phyloP scores from a whole-genome alignment of 2,113 vertebrate genomes.

The Polypterus bichir region DNA sequence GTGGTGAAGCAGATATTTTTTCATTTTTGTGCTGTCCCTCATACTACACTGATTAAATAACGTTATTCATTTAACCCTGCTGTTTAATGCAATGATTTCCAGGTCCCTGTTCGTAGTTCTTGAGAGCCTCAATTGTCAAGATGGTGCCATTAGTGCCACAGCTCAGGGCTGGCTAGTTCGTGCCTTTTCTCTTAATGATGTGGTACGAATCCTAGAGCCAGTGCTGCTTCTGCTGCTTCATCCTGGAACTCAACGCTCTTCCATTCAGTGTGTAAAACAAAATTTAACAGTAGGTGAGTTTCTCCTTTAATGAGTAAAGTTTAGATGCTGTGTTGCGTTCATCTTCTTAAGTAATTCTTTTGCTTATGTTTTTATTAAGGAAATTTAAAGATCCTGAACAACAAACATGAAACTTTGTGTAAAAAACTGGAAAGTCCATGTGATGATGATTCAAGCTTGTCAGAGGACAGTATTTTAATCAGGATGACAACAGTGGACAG shows the following conservation, averaged over 20 bases:
- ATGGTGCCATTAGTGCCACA: conserved; percentile 72
- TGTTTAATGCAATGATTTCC: conserved; percentile 1
- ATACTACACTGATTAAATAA: not conserved
- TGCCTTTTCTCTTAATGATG: conserved; percentile 77
- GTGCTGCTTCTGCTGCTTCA: conserved; percentile 84
- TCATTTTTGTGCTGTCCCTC: too few relatives aligned
- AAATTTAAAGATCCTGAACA: conserved; percentile 35
- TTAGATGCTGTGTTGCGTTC: too few relatives aligned
- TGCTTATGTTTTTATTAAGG: conserved; percentile 29
- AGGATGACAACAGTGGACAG: conserved; percentile 68
- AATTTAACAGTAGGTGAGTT: conserved; percentile 58
- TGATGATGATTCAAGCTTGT: conserved; percentile 31
- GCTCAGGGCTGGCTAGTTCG: conserved; percentile 85
- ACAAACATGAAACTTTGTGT: conserved; percentile 42
- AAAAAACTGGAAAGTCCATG: conserved; percentile 24
- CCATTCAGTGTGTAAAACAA: conserved; percentile 67
- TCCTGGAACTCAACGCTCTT: conserved; percentile 74
- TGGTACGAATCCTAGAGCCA: conserved; percentile 84
- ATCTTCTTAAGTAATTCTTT: too few relatives aligned
- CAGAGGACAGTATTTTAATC: conserved; percentile 49
- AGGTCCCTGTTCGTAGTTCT: conserved; percentile 93
- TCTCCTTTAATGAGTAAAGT: not conserved
- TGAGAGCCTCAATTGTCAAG: conserved; percentile 75
- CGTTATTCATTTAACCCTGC: not conserved
- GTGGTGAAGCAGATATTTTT: too few relatives aligned